Conservation (phyloP, 2,113 vertebrate genomes). For the Leptosomus discolor region DNA sequence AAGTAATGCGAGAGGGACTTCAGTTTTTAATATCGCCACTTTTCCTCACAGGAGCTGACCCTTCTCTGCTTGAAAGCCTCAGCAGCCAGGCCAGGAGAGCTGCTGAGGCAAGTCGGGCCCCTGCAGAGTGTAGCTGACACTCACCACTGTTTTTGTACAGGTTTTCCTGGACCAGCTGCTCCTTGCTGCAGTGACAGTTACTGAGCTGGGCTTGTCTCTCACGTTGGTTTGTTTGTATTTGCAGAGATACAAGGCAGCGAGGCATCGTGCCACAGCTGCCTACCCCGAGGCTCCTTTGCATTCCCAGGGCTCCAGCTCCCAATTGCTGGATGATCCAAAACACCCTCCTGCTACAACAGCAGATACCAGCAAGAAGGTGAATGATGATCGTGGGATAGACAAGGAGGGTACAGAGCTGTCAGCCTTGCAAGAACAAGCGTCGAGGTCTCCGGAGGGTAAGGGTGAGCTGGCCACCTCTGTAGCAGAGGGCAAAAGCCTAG, state of each 20-base stretch:
- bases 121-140: not conserved
- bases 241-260: constrained; percentile 76
- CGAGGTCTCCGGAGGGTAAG: constrained; percentile 35
- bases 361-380: not conserved
- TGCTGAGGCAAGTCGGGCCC: not conserved
- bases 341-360: not conserved
- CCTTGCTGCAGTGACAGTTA: not conserved
- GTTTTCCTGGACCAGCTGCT: constrained; percentile 54
- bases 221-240: constrained; percentile 16
- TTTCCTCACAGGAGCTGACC: constrained; percentile 60
- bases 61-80: constrained; percentile 26
- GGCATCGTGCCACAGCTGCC: constrained; percentile 50
- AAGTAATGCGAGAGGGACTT: not conserved
- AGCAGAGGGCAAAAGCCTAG: not conserved
- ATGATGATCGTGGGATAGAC: not conserved
- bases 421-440: constrained; percentile 1
- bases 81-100: constrained; percentile 51
- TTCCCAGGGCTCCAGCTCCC: constrained; percentile 61
- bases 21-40: constrained; percentile 5
- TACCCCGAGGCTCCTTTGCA: constrained; percentile 32
- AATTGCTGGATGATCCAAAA: constrained; percentile 33
- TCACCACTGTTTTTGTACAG: constrained; percentile 40
- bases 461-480: constrained; percentile 20
- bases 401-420: not conserved
- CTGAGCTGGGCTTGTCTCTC: not conserved